Conservation (phyloP, 1,140 invertebrate genomes). For the Hestina assimilis region DNA sequence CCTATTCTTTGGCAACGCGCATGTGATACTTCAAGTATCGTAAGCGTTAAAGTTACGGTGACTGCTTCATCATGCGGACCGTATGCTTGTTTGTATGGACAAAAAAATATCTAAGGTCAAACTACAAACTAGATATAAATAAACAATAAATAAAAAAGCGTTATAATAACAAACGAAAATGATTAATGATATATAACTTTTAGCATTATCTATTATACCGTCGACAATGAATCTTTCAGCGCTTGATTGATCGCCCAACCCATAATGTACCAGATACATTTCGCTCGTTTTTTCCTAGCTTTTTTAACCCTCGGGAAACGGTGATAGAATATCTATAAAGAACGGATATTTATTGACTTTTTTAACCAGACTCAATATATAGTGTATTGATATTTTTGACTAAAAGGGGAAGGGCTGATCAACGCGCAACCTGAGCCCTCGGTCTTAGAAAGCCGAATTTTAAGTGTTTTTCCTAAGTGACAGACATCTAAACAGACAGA, state of each 20-base stretch:
- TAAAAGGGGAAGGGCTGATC: too few relatives aligned
- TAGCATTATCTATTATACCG: constrained; percentile 20
- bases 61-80: too few relatives aligned
- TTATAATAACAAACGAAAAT: constrained; percentile 1
- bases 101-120: not conserved
- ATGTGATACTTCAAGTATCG: too few relatives aligned
- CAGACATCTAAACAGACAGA: too few relatives aligned
- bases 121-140: constrained; percentile 1
- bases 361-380: not conserved
- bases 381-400: too few relatives aligned
- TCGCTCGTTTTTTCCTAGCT: not conserved
- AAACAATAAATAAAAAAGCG: not conserved
- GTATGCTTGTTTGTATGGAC: too few relatives aligned
- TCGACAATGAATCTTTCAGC: constrained; percentile 9
- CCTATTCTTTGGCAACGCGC: too few relatives aligned
- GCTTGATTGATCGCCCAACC: constrained; percentile 11
- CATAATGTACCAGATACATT: not conserved
- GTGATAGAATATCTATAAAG: not conserved
- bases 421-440: too few relatives aligned
- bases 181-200: constrained; percentile 26
- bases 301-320: not conserved
- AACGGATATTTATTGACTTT: not conserved
- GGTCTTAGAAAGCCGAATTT: too few relatives aligned
- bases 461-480: too few relatives aligned
- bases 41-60: too few relatives aligned